These are phyloP conservation scores for Stenurella melanura DNA, from an alignment of 2,888 invertebrate species.

Conservation along the genomic window DNA sequence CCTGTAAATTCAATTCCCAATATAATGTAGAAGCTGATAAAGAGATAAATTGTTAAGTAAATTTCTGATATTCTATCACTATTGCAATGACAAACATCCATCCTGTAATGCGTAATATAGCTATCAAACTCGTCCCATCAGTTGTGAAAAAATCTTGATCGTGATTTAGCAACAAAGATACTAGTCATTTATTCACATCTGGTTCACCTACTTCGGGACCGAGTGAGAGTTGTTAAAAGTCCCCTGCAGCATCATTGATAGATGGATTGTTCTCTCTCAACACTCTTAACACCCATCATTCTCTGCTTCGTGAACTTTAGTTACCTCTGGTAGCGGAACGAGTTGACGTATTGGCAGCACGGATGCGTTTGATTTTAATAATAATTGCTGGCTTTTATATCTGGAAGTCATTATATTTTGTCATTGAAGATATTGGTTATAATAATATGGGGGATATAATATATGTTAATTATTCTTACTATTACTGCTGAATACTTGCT, in stretches of 20 bases:
- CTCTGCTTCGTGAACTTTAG: constrained; percentile 8
- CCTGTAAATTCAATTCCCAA: no score
- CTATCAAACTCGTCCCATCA: constrained; percentile 3
- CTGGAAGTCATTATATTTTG: neutral
- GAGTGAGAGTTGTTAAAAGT: constrained; percentile 32
- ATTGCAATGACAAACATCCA: no score
- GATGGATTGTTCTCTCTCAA: constrained; percentile 17
- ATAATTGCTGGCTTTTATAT: neutral
- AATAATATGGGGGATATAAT: no score
- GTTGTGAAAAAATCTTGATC: constrained; percentile 22
- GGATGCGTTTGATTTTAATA: neutral
- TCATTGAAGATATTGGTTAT: no score
- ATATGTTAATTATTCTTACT: no score
- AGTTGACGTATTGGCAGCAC: neutral
- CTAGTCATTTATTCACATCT: constrained; percentile 30
- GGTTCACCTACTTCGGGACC: constrained; percentile 28
- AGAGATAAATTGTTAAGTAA: no score
- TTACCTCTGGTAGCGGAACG: neutral
- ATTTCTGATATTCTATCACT: no score
- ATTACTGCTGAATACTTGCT: no score
- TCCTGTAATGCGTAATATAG: neutral
- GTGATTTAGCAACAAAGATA: constrained; percentile 19
- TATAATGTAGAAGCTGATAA: no score
- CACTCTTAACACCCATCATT: constrained; percentile 10
- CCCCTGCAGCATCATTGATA: constrained; percentile 24